Evolutionary conservation across 2,113 vertebrate species (phyloP).

Genomic region (Pollachius pollachius): DNA sequence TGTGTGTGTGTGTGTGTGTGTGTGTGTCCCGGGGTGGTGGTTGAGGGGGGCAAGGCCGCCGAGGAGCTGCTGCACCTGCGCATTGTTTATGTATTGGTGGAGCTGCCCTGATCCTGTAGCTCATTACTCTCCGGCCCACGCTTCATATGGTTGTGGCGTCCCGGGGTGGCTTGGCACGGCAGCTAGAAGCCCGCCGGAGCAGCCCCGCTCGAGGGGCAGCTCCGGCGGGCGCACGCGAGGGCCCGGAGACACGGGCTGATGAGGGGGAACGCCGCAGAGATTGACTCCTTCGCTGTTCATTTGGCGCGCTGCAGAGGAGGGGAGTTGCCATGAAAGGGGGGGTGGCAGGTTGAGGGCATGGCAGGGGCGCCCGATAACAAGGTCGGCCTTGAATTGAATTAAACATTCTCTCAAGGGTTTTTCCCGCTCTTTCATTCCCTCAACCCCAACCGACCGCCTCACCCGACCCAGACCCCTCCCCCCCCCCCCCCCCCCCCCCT

Average conservation of each 20-base stretch:
- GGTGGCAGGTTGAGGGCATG: neutral
- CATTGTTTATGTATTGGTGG: neutral
- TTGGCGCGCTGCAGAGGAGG: neutral
- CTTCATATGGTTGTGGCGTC: conserved; percentile 7
- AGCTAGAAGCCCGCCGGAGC: neutral
- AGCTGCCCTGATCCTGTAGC: neutral
- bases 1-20: no score
- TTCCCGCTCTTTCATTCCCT: neutral
- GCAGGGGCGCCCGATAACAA: conserved; percentile 20
- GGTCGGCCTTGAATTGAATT: conserved; percentile 35
- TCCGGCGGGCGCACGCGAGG: no score
- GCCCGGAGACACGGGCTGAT: conserved; percentile 2
- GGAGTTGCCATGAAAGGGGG: neutral
- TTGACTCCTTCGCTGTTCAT: neutral
- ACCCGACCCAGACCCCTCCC: conserved; percentile 5
- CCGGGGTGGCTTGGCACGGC: conserved; percentile 13
- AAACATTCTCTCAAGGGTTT: conserved; percentile 38
- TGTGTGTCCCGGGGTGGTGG: no score
- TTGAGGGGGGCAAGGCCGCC: neutral
- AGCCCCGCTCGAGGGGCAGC: no score
- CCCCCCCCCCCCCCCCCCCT: no score
- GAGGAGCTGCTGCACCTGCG: neutral
- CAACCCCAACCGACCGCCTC: neutral
- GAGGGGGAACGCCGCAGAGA: conserved; percentile 2
- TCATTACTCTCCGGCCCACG: neutral